Evolutionary conservation across 64 coral and sea anemone species (phyloP), one percentile per base, ranked within the genome.

Genomic region (Montipora efflorescens): DNA sequence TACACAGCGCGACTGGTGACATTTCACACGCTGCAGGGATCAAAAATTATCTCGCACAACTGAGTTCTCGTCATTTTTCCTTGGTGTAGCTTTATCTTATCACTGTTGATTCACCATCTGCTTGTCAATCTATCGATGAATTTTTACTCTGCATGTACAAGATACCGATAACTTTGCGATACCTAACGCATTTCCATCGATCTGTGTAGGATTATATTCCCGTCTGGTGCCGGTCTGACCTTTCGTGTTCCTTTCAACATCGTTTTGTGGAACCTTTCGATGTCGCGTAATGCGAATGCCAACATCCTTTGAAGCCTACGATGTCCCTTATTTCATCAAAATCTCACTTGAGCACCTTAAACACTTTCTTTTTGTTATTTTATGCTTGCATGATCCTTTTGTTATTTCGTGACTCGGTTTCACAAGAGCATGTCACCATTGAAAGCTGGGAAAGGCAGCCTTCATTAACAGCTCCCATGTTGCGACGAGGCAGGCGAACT

Each of bases 151-250:
- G 82, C 43, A 13, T 70, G 45, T 48, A 9, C 43, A 66, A 86
- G 82, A 86, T 84, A 84, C 23, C 43, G 21, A 9, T 52, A 55
- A 25, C 21, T 1, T 12, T 36, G 10, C 22, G 79, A 82, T 82
- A 14, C n/a, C 20, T 62, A 11, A 23, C 48, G 36, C 36, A 36
- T 36, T 80, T 80, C 7, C 67, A 67, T 84, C 81, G 36, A 44
- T 36, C 36, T 36, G 36, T 36, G 81, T 84, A 11, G 64, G 48
- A 50, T 71, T 71, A 46, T 72, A 7, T 86, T 86, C 82, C 66
- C 82, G 64, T 86, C 82, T 71, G 68, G 64, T 72, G 59, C 12
- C 7, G 19, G 82, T 86, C 62, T 86, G 82, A 86, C 82, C 82
- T 72, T 45, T 71, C 66, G 46, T 8, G 14, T 19, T 51, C 16